phyloP scores from a whole-genome alignment of 1,140 invertebrate species.

The Tachypleus tridentatus region DNA sequence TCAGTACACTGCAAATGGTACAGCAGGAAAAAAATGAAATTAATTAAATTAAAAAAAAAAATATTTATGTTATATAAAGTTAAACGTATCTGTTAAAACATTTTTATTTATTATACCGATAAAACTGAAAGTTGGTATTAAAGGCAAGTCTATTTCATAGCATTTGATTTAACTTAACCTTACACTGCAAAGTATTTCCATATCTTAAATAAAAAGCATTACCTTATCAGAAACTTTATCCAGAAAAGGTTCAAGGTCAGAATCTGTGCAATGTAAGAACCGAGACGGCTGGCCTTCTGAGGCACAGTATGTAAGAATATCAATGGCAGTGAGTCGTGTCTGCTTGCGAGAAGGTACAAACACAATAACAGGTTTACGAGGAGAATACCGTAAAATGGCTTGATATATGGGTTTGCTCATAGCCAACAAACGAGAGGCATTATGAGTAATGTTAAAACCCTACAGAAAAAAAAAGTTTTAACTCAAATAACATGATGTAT shows the following conservation, averaged over 20 bases:
- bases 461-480: constrained; percentile 31
- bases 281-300: constrained; percentile 69
- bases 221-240: constrained; percentile 60
- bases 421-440: constrained; percentile 82
- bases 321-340: constrained; percentile 84
- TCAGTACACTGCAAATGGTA: no score
- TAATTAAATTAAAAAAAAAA: no score
- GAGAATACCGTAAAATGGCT: constrained; percentile 74
- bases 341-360: constrained; percentile 94
- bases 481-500: no score
- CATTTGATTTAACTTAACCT: constrained; percentile 15
- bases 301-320: constrained; percentile 83
- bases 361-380: constrained; percentile 81
- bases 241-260: constrained; percentile 73
- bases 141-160: background rate
- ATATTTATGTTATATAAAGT: no score
- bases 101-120: no score
- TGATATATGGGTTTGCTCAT: constrained; percentile 98
- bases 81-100: no score
- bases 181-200: constrained; percentile 7
- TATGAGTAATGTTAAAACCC: constrained; percentile 96
- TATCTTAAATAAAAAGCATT: constrained; percentile 28
- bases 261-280: constrained; percentile 79
- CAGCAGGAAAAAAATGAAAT: no score
- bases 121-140: background rate